Conservation (phyloP, 1,140 invertebrate genomes). For the Drosophila chauvacae region DNA sequence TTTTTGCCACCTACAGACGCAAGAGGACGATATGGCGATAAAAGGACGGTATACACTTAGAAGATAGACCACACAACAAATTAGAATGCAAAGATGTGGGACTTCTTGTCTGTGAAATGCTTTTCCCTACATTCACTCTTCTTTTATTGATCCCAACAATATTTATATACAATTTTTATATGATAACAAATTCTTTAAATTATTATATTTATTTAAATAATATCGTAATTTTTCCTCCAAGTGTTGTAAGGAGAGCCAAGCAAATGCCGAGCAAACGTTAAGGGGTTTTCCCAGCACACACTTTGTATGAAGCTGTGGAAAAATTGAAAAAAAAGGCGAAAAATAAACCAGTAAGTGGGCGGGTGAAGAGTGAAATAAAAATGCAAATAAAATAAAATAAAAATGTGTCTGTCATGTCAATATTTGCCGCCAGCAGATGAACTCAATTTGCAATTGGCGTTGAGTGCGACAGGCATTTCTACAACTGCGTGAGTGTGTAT, state of each 20-base stretch:
- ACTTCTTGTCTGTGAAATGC: too few relatives aligned
- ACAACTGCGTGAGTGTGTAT: constrained; percentile 13
- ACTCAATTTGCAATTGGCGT: constrained; percentile 83
- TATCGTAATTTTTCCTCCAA: not conserved
- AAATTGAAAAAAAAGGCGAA: constrained; percentile 50
- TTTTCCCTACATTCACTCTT: too few relatives aligned
- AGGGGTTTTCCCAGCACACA: constrained; percentile 41
- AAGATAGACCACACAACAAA: not conserved
- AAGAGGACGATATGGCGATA: constrained; percentile 14
- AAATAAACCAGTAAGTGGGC: constrained; percentile 28
- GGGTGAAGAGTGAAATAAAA: constrained; percentile 73
- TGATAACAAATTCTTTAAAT: not conserved
- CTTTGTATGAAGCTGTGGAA: constrained; percentile 40
- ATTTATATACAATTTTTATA: too few relatives aligned
- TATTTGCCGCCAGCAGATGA: constrained; percentile 83
- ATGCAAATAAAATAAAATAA: constrained; percentile 84
- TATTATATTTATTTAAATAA: not conserved
- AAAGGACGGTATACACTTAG: constrained; percentile 19
- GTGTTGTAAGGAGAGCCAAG: constrained; percentile 40
- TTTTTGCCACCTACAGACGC: constrained; percentile 67
- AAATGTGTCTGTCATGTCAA: constrained; percentile 83
- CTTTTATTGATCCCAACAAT: too few relatives aligned
- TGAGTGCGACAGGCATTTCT: constrained; percentile 62
- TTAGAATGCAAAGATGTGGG: not conserved
- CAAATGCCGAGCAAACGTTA: constrained; percentile 53